These are phyloP conservation scores for Gryllus bimaculatus DNA, from an alignment of 1,140 invertebrate species.

Conservation along the genomic window DNA sequence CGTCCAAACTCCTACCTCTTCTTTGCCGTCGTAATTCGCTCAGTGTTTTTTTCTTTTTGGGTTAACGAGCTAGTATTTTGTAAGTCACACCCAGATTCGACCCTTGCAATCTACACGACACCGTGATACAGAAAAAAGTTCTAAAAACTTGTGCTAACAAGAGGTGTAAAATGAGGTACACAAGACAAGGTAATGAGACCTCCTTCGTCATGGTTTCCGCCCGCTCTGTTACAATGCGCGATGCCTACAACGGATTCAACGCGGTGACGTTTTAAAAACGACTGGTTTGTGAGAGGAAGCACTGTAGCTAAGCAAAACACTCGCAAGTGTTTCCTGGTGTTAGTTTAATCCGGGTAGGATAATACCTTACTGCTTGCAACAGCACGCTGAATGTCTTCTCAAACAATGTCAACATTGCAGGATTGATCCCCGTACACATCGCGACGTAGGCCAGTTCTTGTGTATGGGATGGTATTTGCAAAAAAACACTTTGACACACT, in stretches of 20 bases:
- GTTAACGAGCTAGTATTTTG: not conserved
- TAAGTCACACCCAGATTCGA: not conserved
- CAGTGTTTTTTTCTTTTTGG: not conserved
- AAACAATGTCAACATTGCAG: too few relatives aligned
- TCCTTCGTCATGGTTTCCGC: not conserved
- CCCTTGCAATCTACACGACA: not conserved
- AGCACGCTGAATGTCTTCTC: too few relatives aligned
- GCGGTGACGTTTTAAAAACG: not conserved
- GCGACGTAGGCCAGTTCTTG: too few relatives aligned
- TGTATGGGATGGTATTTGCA: too few relatives aligned
- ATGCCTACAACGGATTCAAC: not conserved
- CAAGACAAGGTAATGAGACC: not conserved
- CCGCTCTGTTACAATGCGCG: too few relatives aligned
- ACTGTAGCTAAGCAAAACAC: not conserved
- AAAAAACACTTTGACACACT: too few relatives aligned
- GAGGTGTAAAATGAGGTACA: not conserved
- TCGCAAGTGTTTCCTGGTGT: not conserved
- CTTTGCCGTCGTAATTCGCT: not conserved
- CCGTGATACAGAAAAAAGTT: not conserved
- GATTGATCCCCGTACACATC: too few relatives aligned
- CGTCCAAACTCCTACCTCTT: not conserved
- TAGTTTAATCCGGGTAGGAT: not conserved
- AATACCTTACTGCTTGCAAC: too few relatives aligned
- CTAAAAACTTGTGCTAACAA: not conserved
- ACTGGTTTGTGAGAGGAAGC: not conserved